A percentile compares a stretch with the other conserved stretches of the same genome.
Conservation (phyloP, 2,888 invertebrate genomes). For the Eumacrocentrus americanus region DNA sequence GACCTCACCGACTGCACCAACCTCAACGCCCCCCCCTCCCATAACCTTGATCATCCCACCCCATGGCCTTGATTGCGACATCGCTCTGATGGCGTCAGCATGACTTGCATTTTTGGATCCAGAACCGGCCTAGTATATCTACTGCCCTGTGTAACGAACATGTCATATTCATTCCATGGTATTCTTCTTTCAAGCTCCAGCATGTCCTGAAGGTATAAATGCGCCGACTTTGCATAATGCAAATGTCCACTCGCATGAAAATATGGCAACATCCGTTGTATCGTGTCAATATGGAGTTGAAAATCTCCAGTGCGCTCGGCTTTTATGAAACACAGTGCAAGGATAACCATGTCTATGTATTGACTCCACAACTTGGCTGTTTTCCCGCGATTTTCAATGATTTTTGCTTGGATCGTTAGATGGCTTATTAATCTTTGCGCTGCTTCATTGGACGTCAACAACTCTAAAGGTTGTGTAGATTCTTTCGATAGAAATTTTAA, state of each 20-base stretch:
- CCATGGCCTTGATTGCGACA: too few species aligned
- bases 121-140: too few species aligned
- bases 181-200: conserved; percentile 4
- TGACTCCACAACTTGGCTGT: conserved; percentile 53
- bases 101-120: too few species aligned
- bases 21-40: too few species aligned
- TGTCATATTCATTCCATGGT: conserved; percentile 48
- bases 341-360: conserved; percentile 51
- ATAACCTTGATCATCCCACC: too few species aligned
- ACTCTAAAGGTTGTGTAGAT: background rate
- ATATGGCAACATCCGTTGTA: conserved; percentile 50
- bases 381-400: conserved; percentile 39
- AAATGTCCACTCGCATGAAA: conserved; percentile 50
- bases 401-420: background rate
- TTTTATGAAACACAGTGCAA: conserved; percentile 45
- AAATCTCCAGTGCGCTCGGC: conserved; percentile 48
- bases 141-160: too few species aligned
- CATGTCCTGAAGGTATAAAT: conserved; percentile 58
- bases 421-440: too few species aligned
- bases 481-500: background rate
- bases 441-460: too few species aligned
- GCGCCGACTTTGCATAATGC: conserved; percentile 31
- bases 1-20: too few species aligned
- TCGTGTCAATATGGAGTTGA: conserved; percentile 46
- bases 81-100: too few species aligned